phyloP scores from a whole-genome alignment of 2,888 invertebrate genomes.

The Euzetes globulus region DNA sequence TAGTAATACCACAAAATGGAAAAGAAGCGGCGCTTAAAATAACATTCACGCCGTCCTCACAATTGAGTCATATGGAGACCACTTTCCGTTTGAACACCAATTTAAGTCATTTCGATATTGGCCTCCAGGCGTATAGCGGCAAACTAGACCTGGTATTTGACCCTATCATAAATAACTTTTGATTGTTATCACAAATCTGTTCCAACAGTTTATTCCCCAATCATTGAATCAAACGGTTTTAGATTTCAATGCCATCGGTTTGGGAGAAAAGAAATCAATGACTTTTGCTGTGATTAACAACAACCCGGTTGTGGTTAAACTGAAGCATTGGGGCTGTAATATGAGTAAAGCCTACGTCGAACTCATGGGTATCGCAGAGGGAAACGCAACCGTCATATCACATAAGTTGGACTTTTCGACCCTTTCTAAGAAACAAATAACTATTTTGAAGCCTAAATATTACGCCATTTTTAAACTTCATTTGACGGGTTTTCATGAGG shows the following conservation, averaged over 20 bases:
- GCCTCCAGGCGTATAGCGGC: conserved; percentile 65
- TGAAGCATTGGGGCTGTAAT: conserved; percentile 55
- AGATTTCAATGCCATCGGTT: conserved; percentile 54
- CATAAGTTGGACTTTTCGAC: conserved; percentile 48
- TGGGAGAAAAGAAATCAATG: conserved; percentile 59
- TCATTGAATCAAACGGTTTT: conserved; percentile 44
- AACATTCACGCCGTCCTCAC: conserved; percentile 34
- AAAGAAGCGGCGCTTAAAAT: conserved; percentile 44
- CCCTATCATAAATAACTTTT: background rate
- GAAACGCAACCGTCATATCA: conserved; percentile 47
- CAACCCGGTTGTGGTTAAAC: conserved; percentile 59
- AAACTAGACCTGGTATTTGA: conserved; percentile 55
- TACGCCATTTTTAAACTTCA: conserved; percentile 65
- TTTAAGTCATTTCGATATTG: conserved; percentile 62
- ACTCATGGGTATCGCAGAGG: conserved; percentile 54
- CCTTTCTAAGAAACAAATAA: conserved; percentile 48
- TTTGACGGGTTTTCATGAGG: conserved; percentile 60
- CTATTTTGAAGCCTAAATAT: conserved; percentile 54
- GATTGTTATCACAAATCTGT: background rate
- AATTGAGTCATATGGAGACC: conserved; percentile 54
- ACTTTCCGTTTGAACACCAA: conserved; percentile 63
- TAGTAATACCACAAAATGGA: conserved; percentile 46
- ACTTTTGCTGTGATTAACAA: conserved; percentile 64
- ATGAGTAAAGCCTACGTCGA: conserved; percentile 56
- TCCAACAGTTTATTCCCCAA: conserved; percentile 49